phyloP scores from a whole-genome alignment of 2,888 invertebrate genomes.

The Lissonota sp. region DNA sequence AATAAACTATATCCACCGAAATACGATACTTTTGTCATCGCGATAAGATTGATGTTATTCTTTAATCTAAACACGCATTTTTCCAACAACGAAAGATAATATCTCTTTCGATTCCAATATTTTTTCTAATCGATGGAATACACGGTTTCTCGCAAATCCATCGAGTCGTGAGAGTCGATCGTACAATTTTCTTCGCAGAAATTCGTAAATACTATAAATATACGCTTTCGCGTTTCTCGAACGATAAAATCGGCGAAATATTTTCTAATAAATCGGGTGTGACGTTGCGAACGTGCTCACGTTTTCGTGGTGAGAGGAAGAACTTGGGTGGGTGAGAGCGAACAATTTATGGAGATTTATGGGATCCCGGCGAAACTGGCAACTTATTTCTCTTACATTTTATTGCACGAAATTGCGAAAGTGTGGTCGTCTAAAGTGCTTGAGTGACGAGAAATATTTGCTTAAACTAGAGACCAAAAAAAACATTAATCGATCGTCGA shows the following conservation, averaged over 20 bases:
- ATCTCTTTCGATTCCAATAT: not conserved
- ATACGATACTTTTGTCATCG: conserved; percentile 18
- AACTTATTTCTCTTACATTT: conserved; percentile 26
- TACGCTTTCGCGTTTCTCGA: conserved; percentile 22
- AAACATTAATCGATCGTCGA: too few species aligned
- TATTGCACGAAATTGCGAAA: not conserved
- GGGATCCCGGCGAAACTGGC: conserved; percentile 50
- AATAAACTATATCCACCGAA: conserved; percentile 5
- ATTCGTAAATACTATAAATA: conserved; percentile 1
- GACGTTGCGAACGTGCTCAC: conserved; percentile 31
- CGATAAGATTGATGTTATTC: conserved; percentile 31
- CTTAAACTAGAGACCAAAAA: too few species aligned
- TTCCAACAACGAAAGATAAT: conserved; percentile 12
- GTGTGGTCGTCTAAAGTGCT: conserved; percentile 14
- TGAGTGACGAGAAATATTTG: conserved; percentile 54
- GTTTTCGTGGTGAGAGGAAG: conserved; percentile 32
- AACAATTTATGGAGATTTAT: conserved; percentile 67
- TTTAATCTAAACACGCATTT: not conserved
- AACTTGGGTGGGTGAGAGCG: conserved; percentile 1
- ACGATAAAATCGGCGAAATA: conserved; percentile 61
- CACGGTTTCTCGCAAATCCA: not conserved
- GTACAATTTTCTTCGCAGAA: conserved; percentile 19
- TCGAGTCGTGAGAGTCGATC: not conserved
- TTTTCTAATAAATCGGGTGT: conserved; percentile 62
- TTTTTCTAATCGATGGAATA: too few species aligned